A percentile compares a stretch with the other conserved stretches of the same genome.
Evolutionary conservation across 2,888 invertebrate genomes (phyloP).

Genomic region (Tanypteryx hageni): DNA sequence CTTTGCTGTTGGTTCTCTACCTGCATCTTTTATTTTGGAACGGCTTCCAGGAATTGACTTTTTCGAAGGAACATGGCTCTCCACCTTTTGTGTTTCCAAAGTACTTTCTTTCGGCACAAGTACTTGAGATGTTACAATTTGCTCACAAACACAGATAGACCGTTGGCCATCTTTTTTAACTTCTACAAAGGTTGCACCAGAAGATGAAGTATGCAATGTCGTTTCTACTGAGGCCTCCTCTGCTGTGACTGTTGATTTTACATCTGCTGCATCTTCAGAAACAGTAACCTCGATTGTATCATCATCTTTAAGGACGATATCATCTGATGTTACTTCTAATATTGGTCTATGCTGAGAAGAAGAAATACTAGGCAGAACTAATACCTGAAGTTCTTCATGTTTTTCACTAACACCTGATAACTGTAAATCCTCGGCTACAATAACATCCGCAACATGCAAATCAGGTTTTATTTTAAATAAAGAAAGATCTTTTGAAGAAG

Average conservation of each 20-base stretch:
- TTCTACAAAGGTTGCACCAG: conserved; percentile 67
- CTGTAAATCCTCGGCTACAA: no score
- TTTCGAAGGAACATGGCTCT: conserved; percentile 8
- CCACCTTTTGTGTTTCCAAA: conserved; percentile 57
- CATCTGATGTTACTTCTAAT: conserved; percentile 71
- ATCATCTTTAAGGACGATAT: conserved; percentile 75
- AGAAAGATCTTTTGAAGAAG: no score
- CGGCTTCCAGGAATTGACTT: conserved; percentile 65
- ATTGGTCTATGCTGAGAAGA: conserved; percentile 70
- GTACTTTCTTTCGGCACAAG: conserved; percentile 57
- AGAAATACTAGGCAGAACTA: not conserved
- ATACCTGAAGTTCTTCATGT: not conserved
- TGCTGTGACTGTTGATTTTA: not conserved
- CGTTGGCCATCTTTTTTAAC: conserved; percentile 65
- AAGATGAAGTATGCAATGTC: conserved; percentile 51
- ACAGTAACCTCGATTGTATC: conserved; percentile 75
- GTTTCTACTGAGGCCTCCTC: conserved; percentile 14
- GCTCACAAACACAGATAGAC: conserved; percentile 68
- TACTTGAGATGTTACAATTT: conserved; percentile 65
- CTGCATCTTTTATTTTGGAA: conserved; percentile 65
- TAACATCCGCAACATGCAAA: no score
- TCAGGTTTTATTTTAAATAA: no score
- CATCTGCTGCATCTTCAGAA: conserved; percentile 68
- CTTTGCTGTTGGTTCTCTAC: conserved; percentile 64
- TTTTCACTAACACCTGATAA: no score